Evolutionary conservation across 64 coral and sea anemone genomes (phyloP), one percentile per base, ranked within the genome.

Genomic region (Orbicella faveolata): DNA sequence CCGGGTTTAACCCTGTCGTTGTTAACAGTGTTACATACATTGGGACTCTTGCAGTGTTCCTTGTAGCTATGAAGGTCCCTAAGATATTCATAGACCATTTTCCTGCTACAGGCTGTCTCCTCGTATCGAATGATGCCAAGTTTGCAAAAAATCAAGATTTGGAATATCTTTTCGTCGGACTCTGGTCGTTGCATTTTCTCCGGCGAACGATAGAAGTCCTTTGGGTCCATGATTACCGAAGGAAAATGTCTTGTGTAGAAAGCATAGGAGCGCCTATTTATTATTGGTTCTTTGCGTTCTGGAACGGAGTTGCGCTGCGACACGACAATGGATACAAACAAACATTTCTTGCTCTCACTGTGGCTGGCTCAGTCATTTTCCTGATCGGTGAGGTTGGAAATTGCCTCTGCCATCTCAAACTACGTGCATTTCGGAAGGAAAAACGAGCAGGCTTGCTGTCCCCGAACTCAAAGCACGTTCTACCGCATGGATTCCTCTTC

Each of bases 231-330:
- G 83, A 94, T 54, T 94, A 94, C 53, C 93, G 88, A n/a, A 90
- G 92, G 63, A 90, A 73, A 76, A 94, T 98, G 89, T 63, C 92
- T 51, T 34, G 89, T 19, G 20, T 89, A 21, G 95, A 96, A 33
- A 81, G 89, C 41, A 34, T 98, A 54, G 95, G 95, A 35, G 95
- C 92, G 33, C 95, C 92, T 9, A 33, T 98, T 23, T 98, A 94
- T 57, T 98, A 94, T 54, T 98, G 95, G 95, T 89, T 94, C 77
- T 98, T 98, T 63, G 86, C 92, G 18, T 89, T 94, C 41, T 98
- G 95, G 92, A 94, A 69, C 52, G 95, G 89, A 76, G 20, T 78
- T 53, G 89, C 95, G 63, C 19, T 89, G 5, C 86, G 95, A 35
- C 84, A 89, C 16, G 84, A 94, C 6, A 94, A 90, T 48, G 89